phyloP scores from a whole-genome alignment of 2,888 invertebrate species.

The Microplitis manilae region DNA sequence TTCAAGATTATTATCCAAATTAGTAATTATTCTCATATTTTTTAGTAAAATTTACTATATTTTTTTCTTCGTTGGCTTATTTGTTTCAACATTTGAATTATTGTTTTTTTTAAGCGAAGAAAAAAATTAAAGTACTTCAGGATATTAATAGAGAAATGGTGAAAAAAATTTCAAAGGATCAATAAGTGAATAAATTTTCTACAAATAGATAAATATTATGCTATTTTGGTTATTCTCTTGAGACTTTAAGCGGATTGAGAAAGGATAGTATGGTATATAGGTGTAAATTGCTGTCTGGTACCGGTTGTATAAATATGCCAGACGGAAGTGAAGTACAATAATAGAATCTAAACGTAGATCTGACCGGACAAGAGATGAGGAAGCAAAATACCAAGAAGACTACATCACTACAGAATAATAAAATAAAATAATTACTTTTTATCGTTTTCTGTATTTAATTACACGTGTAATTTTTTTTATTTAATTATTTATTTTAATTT shows the following conservation, averaged over 20 bases:
- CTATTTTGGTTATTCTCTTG: constrained; percentile 8
- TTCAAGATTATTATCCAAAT: too few relatives aligned
- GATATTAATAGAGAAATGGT: too few relatives aligned
- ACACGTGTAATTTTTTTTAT: not conserved
- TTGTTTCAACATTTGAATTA: too few relatives aligned
- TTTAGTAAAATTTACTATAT: too few relatives aligned
- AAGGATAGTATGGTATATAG: constrained; percentile 27
- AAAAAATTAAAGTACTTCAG: too few relatives aligned
- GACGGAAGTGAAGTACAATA: constrained; percentile 64
- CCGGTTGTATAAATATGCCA: constrained; percentile 61
- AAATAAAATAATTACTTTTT: constrained; percentile 13
- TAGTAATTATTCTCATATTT: too few relatives aligned
- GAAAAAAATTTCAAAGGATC: not conserved
- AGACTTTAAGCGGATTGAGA: constrained; percentile 12
- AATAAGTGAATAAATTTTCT: not conserved
- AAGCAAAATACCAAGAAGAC: constrained; percentile 31
- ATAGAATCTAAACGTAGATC: constrained; percentile 57
- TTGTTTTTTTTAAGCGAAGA: too few relatives aligned
- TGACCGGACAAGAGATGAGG: constrained; percentile 43
- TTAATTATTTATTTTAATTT: not conserved
- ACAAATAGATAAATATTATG: not conserved
- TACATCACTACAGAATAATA: not conserved
- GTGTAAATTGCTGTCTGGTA: constrained; percentile 43
- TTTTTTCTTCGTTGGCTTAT: too few relatives aligned
- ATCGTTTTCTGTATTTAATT: not conserved